phyloP scores from a whole-genome alignment of 2,113 vertebrate species.

The Plotosus lineatus region DNA sequence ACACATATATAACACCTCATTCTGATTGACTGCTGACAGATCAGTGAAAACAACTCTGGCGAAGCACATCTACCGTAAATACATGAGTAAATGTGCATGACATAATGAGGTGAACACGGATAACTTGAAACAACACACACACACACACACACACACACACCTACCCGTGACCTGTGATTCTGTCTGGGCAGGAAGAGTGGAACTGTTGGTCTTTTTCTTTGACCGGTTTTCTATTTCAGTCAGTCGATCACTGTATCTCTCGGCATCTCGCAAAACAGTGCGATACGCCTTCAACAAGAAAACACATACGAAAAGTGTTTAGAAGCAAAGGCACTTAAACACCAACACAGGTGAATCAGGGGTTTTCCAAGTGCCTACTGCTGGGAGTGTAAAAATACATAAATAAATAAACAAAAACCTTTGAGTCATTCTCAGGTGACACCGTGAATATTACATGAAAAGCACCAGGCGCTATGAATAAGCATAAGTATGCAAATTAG shows the following conservation, averaged over 20 bases:
- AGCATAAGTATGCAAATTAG: background rate
- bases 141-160: background rate
- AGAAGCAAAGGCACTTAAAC: background rate
- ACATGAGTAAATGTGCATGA: background rate
- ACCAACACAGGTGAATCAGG: too few relatives aligned
- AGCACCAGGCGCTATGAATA: background rate
- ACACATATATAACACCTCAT: background rate
- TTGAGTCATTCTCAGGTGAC: background rate
- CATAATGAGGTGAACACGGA: background rate
- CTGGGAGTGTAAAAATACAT: background rate
- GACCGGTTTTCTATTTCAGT: constrained; percentile 58
- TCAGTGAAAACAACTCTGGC: background rate
- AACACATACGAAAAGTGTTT: background rate
- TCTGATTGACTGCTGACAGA: background rate
- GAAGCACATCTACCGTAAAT: background rate
- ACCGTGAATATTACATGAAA: background rate
- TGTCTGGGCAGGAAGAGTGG: background rate
- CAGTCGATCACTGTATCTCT: constrained; percentile 65
- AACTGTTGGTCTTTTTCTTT: background rate
- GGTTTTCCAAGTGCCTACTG: too few relatives aligned
- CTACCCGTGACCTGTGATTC: constrained; percentile 54
- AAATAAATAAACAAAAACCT: background rate
- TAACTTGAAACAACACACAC: background rate
- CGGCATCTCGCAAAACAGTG: constrained; percentile 60
- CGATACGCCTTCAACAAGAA: constrained; percentile 60